Evolutionary conservation across 92 coral and sea anemone species (phyloP).

Genomic region (Porites rus): DNA sequence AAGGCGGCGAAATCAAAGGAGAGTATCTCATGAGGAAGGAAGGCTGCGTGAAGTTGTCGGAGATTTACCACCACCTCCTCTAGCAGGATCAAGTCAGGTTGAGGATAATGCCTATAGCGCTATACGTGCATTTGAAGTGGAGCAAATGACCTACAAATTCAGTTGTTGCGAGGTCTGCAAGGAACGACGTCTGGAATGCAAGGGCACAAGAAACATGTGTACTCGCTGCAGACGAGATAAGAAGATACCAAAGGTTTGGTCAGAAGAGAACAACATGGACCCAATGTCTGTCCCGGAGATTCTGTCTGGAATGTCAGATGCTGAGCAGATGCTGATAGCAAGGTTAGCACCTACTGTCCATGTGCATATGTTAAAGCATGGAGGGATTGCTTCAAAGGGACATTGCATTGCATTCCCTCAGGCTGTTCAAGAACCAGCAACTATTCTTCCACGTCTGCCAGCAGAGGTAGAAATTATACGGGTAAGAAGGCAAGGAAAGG

Average conservation of each 20-base stretch:
- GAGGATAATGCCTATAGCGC: conserved; percentile 45
- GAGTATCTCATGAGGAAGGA: conserved; percentile 8
- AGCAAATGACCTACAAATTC: conserved; percentile 39
- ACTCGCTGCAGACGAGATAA: not conserved
- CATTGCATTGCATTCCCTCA: conserved; percentile 72
- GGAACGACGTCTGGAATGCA: conserved; percentile 41
- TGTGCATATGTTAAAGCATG: not conserved
- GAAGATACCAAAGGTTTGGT: too few species aligned
- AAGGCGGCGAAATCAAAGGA: conserved; percentile 26
- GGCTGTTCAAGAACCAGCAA: conserved; percentile 57
- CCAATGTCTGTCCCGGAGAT: too few species aligned
- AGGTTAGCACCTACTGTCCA: not conserved
- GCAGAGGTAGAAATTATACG: conserved; percentile 49
- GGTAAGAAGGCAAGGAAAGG: conserved; percentile 64
- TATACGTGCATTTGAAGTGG: conserved; percentile 48
- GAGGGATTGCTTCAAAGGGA: conserved; percentile 44
- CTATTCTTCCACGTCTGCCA: conserved; percentile 48
- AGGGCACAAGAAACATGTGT: conserved; percentile 16
- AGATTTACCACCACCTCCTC: conserved; percentile 52
- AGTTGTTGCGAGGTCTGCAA: conserved; percentile 56
- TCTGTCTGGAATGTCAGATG: not conserved
- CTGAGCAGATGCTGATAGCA: conserved; percentile 60
- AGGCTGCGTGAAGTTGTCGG: conserved; percentile 31
- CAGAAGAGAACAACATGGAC: too few species aligned
- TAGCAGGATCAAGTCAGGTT: conserved; percentile 29